Evolutionary conservation across 1,140 invertebrate genomes (phyloP), one percentile per base, ranked within the genome.

Genomic region (Harlomillsia oculata): DNA sequence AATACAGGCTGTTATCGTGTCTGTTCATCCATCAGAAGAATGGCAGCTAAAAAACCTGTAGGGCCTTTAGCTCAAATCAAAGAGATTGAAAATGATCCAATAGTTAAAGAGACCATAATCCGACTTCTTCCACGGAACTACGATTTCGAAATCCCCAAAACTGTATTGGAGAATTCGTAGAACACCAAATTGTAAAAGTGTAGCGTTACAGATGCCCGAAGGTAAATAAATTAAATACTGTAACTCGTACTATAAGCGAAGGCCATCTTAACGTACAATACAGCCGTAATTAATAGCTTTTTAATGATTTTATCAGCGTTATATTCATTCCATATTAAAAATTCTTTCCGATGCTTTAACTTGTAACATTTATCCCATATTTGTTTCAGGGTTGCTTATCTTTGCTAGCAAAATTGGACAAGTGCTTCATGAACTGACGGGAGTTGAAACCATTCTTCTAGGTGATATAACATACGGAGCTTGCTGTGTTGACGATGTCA

Each of bases 381-480:
- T 21, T 34, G 14, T 41, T 32, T 16, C 48, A 65, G 63, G 87
- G 56, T 68, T 86, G 63, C 75, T 96, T 30, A 77, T 99, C 71
- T 99, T 89, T 78, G 83, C 95, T 0, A 89, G 91, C 64, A 84
- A 87, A 29, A 85, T 99, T 62, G 82, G 87, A 51, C 91, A 98
- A 72, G 97, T 99, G 56, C 83, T 99, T 54, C 84, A 93, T 73
- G 79, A 85, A 48, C 96, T 97, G 70, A 94, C 92, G 13, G 80
- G 80, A 41, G 89, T 87, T 25, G 92, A 98, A 57, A 86, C 85
- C n/a, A 79, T 99, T 14, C 96, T 99, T 58, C 92, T 99, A 89
- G 94, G 91, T 13, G 97, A 99, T 77, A 89, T 95, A 1, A 97
- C 93, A 2, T 99, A 99, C 73, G 97, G 96, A 41, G 97, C 97